Conservation (phyloP, 2,888 invertebrate genomes). For the Tenthredo mesomela region DNA sequence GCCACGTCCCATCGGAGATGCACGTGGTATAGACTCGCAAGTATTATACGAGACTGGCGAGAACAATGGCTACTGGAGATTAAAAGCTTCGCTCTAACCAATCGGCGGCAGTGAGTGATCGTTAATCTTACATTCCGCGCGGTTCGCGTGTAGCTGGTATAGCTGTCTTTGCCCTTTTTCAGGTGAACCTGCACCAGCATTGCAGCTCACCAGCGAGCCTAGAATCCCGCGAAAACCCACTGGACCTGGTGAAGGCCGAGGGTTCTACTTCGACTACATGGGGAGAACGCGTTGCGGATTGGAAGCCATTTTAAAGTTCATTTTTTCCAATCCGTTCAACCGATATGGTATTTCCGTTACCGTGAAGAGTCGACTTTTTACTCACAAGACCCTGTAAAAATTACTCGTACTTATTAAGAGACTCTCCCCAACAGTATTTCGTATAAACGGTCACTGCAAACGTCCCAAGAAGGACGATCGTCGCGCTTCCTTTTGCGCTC, state of each 20-base stretch:
- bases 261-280: constrained; percentile 18
- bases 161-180: constrained; percentile 44
- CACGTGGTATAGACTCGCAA: constrained; percentile 10
- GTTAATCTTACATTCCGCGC: constrained; percentile 56
- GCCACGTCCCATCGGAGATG: constrained; percentile 39
- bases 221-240: constrained; percentile 24
- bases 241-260: constrained; percentile 25
- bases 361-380: not conserved
- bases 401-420: constrained; percentile 42
- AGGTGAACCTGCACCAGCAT: constrained; percentile 29
- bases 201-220: not conserved
- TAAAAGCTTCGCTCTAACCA: constrained; percentile 56
- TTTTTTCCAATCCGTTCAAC: not conserved
- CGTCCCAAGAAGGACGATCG: not conserved
- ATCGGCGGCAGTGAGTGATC: constrained; percentile 59
- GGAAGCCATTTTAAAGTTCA: constrained; percentile 10
- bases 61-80: constrained; percentile 62
- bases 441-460: not conserved
- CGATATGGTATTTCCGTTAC: constrained; percentile 20
- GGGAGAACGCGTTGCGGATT: not conserved
- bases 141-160: constrained; percentile 46
- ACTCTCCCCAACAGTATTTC: not conserved
- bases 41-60: constrained; percentile 53
- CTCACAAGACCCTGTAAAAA: not conserved
- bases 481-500: not conserved